Evolutionary conservation across 2,888 invertebrate species (phyloP).

Genomic region (Zygogramma bicolorata): DNA sequence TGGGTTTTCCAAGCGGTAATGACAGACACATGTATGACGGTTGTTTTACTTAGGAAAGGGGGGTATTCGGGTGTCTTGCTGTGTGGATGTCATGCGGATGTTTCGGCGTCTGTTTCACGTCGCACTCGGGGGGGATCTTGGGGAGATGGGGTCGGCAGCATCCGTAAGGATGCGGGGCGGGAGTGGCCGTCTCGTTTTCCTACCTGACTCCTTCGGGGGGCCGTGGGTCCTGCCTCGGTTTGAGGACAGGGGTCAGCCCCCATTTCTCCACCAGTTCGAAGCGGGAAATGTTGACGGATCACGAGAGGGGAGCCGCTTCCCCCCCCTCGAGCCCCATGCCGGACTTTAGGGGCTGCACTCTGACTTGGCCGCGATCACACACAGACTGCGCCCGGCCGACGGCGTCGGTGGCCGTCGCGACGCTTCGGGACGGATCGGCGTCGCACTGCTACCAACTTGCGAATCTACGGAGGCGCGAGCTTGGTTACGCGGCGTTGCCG

Average conservation of each 20-base stretch:
- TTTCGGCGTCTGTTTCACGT: constrained; percentile 22
- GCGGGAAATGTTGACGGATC: constrained; percentile 94
- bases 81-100: constrained; percentile 16
- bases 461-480: constrained; percentile 30
- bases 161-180: constrained; percentile 53
- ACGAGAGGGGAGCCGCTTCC: constrained; percentile 73
- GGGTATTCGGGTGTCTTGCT: not conserved
- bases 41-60: no score
- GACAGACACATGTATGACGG: no score
- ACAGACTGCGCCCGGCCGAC: constrained; percentile 65
- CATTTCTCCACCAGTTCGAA: constrained; percentile 98
- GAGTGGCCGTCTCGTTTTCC: constrained; percentile 58
- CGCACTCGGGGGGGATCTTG: constrained; percentile 3
- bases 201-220: constrained; percentile 86
- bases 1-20: not conserved
- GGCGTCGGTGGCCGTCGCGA: constrained; percentile 47
- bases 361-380: constrained; percentile 66
- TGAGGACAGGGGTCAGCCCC: constrained; percentile 98
- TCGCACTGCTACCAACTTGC: constrained; percentile 62
- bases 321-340: constrained; percentile 74
- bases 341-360: constrained; percentile 64
- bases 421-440: constrained; percentile 50
- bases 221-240: constrained; percentile 93
- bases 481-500: constrained; percentile 28
- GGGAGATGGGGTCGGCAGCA: constrained; percentile 44